These are phyloP conservation scores for Calycopis cecrops DNA, from an alignment of 1,140 invertebrate species.

Conservation along the genomic window DNA sequence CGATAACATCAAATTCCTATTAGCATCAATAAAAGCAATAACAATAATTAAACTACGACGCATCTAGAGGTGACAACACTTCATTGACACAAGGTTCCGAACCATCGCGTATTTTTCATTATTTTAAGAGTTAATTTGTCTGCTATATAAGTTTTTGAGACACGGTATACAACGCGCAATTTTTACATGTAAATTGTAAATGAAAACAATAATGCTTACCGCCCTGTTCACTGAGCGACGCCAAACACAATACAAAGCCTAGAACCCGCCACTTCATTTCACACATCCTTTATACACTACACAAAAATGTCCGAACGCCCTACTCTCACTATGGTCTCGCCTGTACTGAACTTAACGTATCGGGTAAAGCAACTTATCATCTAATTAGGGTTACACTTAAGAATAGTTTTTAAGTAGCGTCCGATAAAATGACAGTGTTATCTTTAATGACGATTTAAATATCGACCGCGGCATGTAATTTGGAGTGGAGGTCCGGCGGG, in stretches of 20 bases:
- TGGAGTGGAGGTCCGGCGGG: slow-evolving; percentile 17
- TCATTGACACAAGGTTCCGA: no score
- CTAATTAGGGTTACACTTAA: slow-evolving; percentile 5
- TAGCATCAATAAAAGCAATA: no score
- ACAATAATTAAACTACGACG: no score
- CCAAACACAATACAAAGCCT: slow-evolving; percentile 37
- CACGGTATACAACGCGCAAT: no score
- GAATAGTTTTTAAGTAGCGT: slow-evolving; percentile 1
- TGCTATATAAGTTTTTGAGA: no score
- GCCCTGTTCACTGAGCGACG: slow-evolving; percentile 31
- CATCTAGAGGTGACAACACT: no score
- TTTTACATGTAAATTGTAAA: no score
- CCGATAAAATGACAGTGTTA: neutral
- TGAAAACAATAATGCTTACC: slow-evolving; percentile 29
- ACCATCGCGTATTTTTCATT: no score
- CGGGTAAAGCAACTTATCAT: slow-evolving; percentile 20
- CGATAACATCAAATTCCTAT: no score
- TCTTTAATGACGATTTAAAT: no score
- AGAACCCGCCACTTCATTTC: slow-evolving; percentile 50
- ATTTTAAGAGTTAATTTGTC: no score
- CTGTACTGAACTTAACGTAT: slow-evolving; percentile 42
- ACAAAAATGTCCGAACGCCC: slow-evolving; percentile 36
- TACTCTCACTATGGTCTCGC: slow-evolving; percentile 26
- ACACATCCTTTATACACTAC: slow-evolving; percentile 43
- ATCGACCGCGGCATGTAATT: neutral